These are phyloP conservation scores for Drosophila teissieri DNA, from an alignment of 1,140 invertebrate species.

Conservation along the genomic window DNA sequence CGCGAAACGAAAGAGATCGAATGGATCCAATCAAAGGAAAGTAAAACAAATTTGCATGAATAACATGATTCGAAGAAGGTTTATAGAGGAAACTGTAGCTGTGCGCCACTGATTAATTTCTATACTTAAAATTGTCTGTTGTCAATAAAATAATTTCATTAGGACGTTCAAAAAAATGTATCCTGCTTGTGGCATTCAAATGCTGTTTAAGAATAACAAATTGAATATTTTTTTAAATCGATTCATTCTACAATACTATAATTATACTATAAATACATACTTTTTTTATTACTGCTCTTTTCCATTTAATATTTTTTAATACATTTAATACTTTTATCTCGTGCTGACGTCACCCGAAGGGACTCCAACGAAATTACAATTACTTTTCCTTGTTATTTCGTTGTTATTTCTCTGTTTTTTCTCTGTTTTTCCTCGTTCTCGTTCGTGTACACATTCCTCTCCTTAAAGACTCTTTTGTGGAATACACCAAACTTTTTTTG, in stretches of 20 bases:
- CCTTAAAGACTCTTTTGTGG: constrained; percentile 1
- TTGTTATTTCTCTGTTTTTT: neutral
- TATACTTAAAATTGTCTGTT: neutral
- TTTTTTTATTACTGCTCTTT: neutral
- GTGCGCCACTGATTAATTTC: neutral
- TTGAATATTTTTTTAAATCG: too few species aligned
- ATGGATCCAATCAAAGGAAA: constrained; percentile 40
- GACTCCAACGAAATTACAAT: constrained; percentile 4
- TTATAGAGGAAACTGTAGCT: constrained; percentile 4
- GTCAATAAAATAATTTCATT: neutral
- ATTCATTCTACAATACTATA: too few species aligned
- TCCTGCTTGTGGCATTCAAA: too few species aligned
- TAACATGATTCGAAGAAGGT: constrained; percentile 16
- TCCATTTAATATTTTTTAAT: neutral
- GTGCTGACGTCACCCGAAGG: constrained; percentile 14
- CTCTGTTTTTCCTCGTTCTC: neutral
- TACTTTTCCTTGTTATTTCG: constrained; percentile 1
- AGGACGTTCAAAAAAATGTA: too few species aligned
- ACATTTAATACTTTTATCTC: neutral
- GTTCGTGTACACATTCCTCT: neutral
- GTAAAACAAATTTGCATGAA: constrained; percentile 33
- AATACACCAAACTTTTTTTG: neutral
- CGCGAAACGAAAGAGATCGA: constrained; percentile 17
- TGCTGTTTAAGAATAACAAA: neutral
- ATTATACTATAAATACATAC: neutral